Conservation (phyloP, 2,113 vertebrate species). For the Pelvicachromis taeniatus region DNA sequence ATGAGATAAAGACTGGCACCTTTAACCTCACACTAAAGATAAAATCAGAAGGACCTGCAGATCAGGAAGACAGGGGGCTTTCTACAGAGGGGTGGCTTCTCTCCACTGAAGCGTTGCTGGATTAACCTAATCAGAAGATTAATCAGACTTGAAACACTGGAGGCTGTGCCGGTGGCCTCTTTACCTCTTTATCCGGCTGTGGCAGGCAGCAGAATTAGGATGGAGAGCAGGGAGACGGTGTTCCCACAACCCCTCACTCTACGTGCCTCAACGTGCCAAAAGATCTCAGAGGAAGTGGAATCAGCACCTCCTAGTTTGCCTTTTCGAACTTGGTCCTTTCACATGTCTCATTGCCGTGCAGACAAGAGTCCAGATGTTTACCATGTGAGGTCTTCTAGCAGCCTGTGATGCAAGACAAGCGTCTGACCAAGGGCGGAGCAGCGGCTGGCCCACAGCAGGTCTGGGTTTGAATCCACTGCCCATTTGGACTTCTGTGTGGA, state of each 20-base stretch:
- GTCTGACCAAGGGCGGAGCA: background rate
- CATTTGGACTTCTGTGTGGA: too few relatives aligned
- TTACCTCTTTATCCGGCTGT: conserved; percentile 53
- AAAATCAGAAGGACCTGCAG: background rate
- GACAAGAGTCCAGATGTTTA: background rate
- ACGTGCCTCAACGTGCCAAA: conserved; percentile 29
- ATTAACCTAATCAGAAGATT: conserved; percentile 75
- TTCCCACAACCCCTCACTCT: conserved; percentile 64
- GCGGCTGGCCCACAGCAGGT: too few relatives aligned
- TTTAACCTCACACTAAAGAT: conserved; percentile 27
- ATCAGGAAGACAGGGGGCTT: background rate
- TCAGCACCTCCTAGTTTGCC: conserved; percentile 18
- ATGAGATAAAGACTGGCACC: conserved; percentile 1
- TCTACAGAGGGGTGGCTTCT: conserved; percentile 23
- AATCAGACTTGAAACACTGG: conserved; percentile 68
- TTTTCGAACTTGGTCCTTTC: background rate
- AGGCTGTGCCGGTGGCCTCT: conserved; percentile 57
- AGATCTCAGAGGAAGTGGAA: conserved; percentile 30
- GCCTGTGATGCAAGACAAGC: background rate
- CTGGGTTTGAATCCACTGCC: background rate
- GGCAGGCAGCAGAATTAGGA: conserved; percentile 45
- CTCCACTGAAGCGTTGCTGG: conserved; percentile 50
- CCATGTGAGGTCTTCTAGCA: background rate
- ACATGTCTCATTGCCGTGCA: conserved; percentile 12
- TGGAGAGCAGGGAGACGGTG: conserved; percentile 20